phyloP scores from a whole-genome alignment of 2,113 vertebrate genomes.

The Tinamus guttatus region DNA sequence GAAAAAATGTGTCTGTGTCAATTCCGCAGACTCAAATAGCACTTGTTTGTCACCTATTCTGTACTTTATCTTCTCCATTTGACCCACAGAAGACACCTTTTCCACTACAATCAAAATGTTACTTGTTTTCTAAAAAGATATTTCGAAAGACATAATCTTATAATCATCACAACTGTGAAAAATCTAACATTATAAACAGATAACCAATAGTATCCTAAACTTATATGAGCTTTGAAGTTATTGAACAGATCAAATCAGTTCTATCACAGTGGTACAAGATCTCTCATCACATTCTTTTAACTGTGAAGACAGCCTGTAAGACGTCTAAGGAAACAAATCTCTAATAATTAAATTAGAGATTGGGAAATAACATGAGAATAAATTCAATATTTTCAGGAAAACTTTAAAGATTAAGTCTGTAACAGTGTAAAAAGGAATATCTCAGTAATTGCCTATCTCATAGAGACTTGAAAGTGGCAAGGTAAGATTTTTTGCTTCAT shows the following conservation, averaged over 20 bases:
- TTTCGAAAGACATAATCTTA: background rate
- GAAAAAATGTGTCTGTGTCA: background rate
- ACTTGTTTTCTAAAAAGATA: background rate
- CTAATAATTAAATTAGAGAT: background rate
- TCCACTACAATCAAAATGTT: background rate
- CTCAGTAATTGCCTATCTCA: background rate
- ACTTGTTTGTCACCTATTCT: background rate
- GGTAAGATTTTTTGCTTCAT: background rate
- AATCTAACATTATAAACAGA: background rate
- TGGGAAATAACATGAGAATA: background rate
- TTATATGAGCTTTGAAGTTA: background rate
- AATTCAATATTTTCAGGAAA: background rate
- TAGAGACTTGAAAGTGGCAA: background rate
- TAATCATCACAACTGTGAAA: background rate
- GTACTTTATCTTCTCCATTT: background rate
- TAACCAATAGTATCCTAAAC: background rate
- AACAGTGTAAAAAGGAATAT: background rate
- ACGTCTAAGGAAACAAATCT: background rate
- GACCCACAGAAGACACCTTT: accelerated
- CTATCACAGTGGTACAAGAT: background rate
- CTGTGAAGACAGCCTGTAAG: background rate
- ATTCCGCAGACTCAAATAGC: background rate
- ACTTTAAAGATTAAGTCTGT: background rate
- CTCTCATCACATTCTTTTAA: background rate
- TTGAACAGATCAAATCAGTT: background rate